These are phyloP conservation scores for Zosterops borbonicus DNA, from an alignment of 2,113 vertebrate genomes.

Conservation along the genomic window DNA sequence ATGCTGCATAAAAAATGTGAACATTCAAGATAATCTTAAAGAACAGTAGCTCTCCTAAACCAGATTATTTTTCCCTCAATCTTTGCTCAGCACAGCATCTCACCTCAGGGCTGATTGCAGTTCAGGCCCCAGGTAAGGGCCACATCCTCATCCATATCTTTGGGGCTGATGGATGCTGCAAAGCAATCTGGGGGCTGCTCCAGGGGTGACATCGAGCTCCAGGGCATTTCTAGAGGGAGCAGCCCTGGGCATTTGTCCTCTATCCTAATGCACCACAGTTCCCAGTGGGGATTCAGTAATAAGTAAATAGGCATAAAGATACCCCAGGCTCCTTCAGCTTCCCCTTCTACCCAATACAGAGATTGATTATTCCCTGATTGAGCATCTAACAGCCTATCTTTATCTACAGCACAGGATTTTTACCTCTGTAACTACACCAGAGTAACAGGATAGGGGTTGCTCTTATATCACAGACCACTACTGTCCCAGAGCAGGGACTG, in stretches of 20 bases:
- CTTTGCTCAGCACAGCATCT: background rate
- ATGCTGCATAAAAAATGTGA: conserved; percentile 22
- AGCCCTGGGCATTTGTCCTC: background rate
- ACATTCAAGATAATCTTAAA: background rate
- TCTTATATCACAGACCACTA: background rate
- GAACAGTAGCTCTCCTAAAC: background rate
- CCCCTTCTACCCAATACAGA: background rate
- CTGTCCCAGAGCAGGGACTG: background rate
- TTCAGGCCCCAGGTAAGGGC: background rate
- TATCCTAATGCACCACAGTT: background rate
- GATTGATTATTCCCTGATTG: background rate
- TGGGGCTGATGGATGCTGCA: background rate
- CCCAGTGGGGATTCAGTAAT: background rate
- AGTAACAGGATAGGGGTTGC: background rate
- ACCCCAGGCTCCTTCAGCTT: background rate
- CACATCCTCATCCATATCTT: background rate
- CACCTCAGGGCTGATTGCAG: background rate
- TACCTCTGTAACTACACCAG: background rate
- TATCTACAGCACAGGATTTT: background rate
- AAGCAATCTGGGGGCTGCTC: background rate
- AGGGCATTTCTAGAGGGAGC: background rate
- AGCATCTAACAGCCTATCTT: background rate
- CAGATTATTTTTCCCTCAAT: background rate
- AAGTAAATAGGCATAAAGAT: background rate
- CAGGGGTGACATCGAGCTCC: background rate